Percentiles rank a stretch among this genome's conserved stretches.
Evolutionary conservation across 2,797 vertebrate species (phyloP).

Genomic region (Enoplosus armatus): DNA sequence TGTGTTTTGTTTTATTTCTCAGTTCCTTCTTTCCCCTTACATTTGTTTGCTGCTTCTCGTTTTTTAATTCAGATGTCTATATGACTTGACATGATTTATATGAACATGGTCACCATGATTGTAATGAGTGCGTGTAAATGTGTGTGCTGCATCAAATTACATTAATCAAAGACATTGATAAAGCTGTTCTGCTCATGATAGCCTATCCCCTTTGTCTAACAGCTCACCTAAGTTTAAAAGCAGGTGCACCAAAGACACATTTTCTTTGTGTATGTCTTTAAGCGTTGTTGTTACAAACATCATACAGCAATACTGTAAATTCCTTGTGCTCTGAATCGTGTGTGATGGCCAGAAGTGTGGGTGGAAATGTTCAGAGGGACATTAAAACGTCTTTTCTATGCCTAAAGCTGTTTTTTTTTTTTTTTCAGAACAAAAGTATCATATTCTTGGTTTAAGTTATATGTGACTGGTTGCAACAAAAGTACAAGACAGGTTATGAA

Average conservation of each 20-base stretch:
- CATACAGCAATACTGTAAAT: conserved; percentile 91
- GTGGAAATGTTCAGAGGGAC: conserved; percentile 35
- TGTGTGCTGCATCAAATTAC: conserved; percentile 55
- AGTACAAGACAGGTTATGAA: conserved; percentile 61
- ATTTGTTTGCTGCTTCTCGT: conserved; percentile 83
- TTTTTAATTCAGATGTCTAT: conserved; percentile 88
- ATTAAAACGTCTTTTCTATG: conserved; percentile 41
- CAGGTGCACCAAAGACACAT: conserved; percentile 91
- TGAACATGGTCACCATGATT: conserved; percentile 80
- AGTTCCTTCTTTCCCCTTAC: conserved; percentile 83
- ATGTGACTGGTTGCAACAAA: conserved; percentile 44
- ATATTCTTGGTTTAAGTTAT: conserved; percentile 40
- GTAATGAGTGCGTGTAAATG: conserved; percentile 65
- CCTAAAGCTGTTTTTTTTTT: conserved; percentile 24
- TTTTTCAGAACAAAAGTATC: conserved; percentile 30
- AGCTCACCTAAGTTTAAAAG: conserved; percentile 47
- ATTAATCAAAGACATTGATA: conserved; percentile 62
- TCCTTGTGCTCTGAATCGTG: conserved; percentile 36
- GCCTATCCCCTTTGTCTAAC: conserved; percentile 46
- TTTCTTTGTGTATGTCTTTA: conserved; percentile 77
- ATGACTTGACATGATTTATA: conserved; percentile 86
- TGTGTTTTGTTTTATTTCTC: conserved; percentile 38
- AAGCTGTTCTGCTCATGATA: conserved; percentile 83
- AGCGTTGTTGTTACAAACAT: conserved; percentile 74
- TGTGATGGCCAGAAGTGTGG: conserved; percentile 10